A percentile compares a stretch with the other conserved stretches of the same genome.
phyloP scores from a whole-genome alignment of 2,113 vertebrate species.

The Eulemur rufifrons region DNA sequence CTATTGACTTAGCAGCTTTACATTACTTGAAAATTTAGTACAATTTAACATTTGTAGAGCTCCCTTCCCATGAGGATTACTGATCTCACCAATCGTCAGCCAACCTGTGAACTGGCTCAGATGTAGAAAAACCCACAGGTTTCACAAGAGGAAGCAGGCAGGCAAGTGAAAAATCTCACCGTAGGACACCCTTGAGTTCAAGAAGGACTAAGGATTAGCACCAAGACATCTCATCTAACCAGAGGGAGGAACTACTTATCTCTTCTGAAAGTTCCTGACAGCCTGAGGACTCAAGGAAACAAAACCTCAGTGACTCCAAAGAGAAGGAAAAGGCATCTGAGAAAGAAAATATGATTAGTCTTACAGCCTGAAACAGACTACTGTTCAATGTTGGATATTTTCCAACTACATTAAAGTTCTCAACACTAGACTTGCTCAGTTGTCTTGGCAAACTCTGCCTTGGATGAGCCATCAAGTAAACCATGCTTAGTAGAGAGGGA shows the following conservation, averaged over 20 bases:
- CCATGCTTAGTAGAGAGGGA: neutral
- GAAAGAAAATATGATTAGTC: neutral
- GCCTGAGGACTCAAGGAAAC: neutral
- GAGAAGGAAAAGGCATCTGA: neutral
- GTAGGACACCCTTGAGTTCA: neutral
- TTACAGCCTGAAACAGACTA: neutral
- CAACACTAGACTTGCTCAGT: neutral
- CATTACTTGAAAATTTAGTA: neutral
- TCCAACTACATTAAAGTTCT: slow-evolving; percentile 34
- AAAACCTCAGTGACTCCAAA: neutral
- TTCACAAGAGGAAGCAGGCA: neutral
- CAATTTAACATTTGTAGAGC: slow-evolving; percentile 37
- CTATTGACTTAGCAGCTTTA: neutral
- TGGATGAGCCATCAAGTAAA: neutral
- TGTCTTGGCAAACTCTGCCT: slow-evolving; percentile 4
- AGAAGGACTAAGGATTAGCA: neutral
- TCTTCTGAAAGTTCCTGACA: neutral
- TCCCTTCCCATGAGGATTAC: neutral
- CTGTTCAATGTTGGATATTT: neutral
- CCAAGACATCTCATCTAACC: neutral
- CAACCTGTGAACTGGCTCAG: neutral
- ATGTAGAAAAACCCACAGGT: neutral
- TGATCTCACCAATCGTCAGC: slow-evolving; percentile 5
- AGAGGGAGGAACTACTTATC: neutral
- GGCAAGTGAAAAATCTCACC: neutral